These are phyloP conservation scores for Echiichthys vipera DNA, from an alignment of 2,797 vertebrate genomes.

Conservation along the genomic window DNA sequence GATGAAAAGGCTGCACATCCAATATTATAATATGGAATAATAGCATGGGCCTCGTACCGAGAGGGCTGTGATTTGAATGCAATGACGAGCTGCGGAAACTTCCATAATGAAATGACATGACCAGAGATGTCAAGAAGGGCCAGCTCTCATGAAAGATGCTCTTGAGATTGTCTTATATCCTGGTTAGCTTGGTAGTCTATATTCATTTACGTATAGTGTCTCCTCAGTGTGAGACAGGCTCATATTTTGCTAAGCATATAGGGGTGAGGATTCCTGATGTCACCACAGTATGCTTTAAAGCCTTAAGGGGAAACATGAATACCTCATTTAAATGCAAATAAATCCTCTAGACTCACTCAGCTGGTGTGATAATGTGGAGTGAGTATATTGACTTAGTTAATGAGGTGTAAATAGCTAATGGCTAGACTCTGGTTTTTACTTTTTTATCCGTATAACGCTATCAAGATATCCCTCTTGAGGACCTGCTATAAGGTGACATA, in stretches of 20 bases:
- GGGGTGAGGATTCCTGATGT: conserved; percentile 47
- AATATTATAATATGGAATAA: conserved; percentile 39
- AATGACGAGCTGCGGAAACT: conserved; percentile 1
- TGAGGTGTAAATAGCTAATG: conserved; percentile 82
- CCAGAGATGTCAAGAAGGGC: conserved; percentile 29
- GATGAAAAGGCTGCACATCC: conserved; percentile 60
- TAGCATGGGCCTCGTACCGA: neutral
- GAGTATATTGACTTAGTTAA: conserved; percentile 79
- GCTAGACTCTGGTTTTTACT: conserved; percentile 64
- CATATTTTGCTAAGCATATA: conserved; percentile 48
- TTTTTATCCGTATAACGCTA: conserved; percentile 64
- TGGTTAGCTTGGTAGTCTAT: conserved; percentile 21
- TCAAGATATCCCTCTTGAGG: conserved; percentile 59
- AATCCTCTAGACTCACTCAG: conserved; percentile 72
- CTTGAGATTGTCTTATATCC: neutral
- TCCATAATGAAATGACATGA: neutral
- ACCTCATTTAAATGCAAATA: conserved; percentile 80
- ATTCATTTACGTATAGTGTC: conserved; percentile 17
- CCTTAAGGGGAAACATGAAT: conserved; percentile 69
- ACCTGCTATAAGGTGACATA: conserved; percentile 28
- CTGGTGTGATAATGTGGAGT: conserved; percentile 71
- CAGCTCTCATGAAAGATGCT: conserved; percentile 9
- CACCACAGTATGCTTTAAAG: conserved; percentile 55
- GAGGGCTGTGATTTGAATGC: conserved; percentile 31
- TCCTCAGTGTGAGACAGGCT: conserved; percentile 46